phyloP scores from a whole-genome alignment of 2,888 invertebrate species.

The Trichopria drosophilae region DNA sequence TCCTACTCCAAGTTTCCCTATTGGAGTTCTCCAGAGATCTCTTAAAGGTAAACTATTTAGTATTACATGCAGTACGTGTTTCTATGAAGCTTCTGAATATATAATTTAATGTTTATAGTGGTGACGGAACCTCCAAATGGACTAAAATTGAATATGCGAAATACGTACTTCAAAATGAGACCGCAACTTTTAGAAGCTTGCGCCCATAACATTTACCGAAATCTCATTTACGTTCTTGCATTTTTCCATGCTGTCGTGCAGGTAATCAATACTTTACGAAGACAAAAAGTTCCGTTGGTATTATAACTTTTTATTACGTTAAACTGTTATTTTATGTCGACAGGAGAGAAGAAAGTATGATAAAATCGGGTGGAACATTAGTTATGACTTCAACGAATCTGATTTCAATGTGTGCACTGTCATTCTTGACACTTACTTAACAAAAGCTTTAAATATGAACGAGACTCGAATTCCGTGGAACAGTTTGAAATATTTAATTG shows the following conservation, averaged over 20 bases:
- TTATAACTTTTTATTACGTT: slow-evolving; percentile 6
- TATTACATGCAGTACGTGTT: slow-evolving; percentile 2
- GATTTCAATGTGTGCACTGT: slow-evolving; percentile 88
- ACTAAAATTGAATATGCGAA: slow-evolving; percentile 82
- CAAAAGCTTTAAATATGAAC: slow-evolving; percentile 65
- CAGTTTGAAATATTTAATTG: slow-evolving; percentile 88
- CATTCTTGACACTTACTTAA: slow-evolving; percentile 83
- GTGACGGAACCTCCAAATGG: slow-evolving; percentile 93
- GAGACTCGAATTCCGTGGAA: slow-evolving; percentile 81
- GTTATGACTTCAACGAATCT: slow-evolving; percentile 91
- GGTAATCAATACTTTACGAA: slow-evolving; percentile 56
- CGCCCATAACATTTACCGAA: slow-evolving; percentile 74
- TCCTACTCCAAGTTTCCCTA: slow-evolving; percentile 83
- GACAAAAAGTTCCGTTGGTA: background rate
- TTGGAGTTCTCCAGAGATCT: slow-evolving; percentile 84
- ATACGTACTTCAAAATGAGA: slow-evolving; percentile 85
- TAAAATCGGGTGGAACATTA: slow-evolving; percentile 93
- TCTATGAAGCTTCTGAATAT: slow-evolving; percentile 1
- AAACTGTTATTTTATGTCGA: slow-evolving; percentile 17
- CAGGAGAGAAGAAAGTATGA: slow-evolving; percentile 90
- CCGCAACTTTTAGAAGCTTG: slow-evolving; percentile 74
- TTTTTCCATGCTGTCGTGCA: slow-evolving; percentile 94
- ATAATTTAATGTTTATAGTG: slow-evolving; percentile 61
- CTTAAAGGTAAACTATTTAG: slow-evolving; percentile 68
- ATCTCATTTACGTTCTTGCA: slow-evolving; percentile 83